These are phyloP conservation scores for Hiodon alosoides DNA, from an alignment of 2,113 vertebrate species.

Conservation along the genomic window DNA sequence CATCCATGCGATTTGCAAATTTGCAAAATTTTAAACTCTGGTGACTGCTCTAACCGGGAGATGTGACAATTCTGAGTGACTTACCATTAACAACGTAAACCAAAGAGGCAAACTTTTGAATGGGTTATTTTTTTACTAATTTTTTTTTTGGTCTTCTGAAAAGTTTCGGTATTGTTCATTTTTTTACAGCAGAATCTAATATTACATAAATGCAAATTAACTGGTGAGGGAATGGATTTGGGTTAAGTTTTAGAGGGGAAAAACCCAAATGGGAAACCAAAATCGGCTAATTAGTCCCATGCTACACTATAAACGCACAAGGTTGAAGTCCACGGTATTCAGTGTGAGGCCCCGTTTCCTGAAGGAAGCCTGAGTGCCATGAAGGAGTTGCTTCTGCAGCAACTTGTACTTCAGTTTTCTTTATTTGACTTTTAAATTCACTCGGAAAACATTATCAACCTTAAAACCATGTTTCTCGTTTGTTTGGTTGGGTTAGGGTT, in stretches of 20 bases:
- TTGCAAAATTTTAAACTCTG: neutral
- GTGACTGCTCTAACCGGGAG: conserved; percentile 14
- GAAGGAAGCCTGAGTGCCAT: neutral
- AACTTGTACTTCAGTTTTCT: neutral
- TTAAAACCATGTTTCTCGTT: conserved; percentile 17
- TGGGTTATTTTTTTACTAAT: neutral
- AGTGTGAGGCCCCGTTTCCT: neutral
- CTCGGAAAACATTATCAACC: conserved; percentile 19
- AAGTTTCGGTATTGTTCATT: neutral
- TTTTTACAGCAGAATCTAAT: neutral
- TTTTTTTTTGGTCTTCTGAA: neutral
- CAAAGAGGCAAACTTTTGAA: conserved; percentile 32
- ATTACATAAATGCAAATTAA: neutral
- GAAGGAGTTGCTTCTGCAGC: neutral
- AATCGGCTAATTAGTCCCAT: no score
- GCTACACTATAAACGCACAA: no score
- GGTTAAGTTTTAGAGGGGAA: no score
- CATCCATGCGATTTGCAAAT: neutral
- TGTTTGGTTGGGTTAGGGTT: neutral
- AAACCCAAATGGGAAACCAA: no score
- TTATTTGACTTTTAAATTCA: conserved; percentile 15
- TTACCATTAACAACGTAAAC: conserved; percentile 16
- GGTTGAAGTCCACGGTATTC: neutral
- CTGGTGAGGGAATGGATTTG: no score
- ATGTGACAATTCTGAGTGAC: conserved; percentile 15